Evolutionary conservation across 2,797 vertebrate species (phyloP).

Genomic region (Gymnothorax javanicus): DNA sequence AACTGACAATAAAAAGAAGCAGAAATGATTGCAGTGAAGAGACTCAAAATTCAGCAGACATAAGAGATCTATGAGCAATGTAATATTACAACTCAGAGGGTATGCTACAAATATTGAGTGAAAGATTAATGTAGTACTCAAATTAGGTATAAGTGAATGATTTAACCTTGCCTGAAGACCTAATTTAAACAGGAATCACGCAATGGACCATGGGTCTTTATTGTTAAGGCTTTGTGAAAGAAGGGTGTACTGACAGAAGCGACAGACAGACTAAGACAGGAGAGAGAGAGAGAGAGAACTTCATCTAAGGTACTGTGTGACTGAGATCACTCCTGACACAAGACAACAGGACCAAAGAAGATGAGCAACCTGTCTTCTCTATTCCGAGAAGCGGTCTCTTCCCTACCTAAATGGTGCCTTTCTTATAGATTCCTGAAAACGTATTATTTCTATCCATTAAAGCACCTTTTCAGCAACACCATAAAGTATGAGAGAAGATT

Average conservation of each 20-base stretch:
- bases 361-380: neutral
- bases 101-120: neutral
- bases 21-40: neutral
- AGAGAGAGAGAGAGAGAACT: neutral
- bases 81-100: no score
- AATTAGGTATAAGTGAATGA: neutral
- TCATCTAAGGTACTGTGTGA: neutral
- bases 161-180: neutral
- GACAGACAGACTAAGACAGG: neutral
- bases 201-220: neutral
- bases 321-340: neutral
- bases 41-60: neutral
- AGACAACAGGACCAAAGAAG: neutral
- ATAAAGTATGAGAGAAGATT: constrained; percentile 36
- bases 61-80: neutral
- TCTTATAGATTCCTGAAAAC: neutral
- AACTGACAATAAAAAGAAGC: neutral
- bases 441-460: neutral
- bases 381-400: neutral
- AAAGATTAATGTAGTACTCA: neutral
- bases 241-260: neutral
- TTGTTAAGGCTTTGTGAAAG: neutral
- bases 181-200: neutral
- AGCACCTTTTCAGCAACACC: constrained; percentile 13
- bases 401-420: neutral